Base-by-base conservation (phyloP, 2,113 vertebrate species). In the Heterotis niloticus region DNA sequence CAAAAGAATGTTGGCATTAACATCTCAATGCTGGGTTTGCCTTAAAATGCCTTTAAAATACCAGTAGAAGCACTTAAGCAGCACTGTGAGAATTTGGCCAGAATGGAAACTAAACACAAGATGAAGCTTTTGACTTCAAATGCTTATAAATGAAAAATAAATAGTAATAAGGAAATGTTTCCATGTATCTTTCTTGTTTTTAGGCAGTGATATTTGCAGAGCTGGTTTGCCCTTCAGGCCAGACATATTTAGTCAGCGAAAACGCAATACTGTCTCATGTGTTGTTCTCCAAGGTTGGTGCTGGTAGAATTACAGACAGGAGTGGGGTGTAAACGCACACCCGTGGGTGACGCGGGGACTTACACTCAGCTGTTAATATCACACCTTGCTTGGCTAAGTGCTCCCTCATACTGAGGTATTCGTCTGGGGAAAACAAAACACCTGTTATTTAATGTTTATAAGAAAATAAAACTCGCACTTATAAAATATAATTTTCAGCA, bases 251-350 rank as follows among this genome's bases (percentile, higher is more conserved):
- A 82, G 71, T 88, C 86, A 74, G 64, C 29, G 67, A 62, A 72
- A 77, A 81, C 67, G 23, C 16, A 51, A 77, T 77, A 70, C 67
- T 60, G 5, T 54, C 60, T 57, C 29, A 23, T 69, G 69, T 66
- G 75, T 59, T 24, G 17, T 66, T 76, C 29, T 64, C 23, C 59
- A 56, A 71, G 74, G 81, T 65, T 79, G 78, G 76, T 59, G 68
- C 62, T 81, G 78, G 64, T 91, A 85, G 82, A 80, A 66, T 91
- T 89, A 83, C 91, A 86, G 76, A 28, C 79, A 54, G 78, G 88
- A 88, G 85, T 90, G 87, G 59, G 83, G 84, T 79, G 84, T 90
- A 88, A 88, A 88, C 84, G 84, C 88, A 86, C 72, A 60, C 85
- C 70, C 54, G 77, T 69, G 79, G 18, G 77, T 81, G 87, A 86